Conservation (phyloP, 2,888 invertebrate species). For the Chalcis sispes region DNA sequence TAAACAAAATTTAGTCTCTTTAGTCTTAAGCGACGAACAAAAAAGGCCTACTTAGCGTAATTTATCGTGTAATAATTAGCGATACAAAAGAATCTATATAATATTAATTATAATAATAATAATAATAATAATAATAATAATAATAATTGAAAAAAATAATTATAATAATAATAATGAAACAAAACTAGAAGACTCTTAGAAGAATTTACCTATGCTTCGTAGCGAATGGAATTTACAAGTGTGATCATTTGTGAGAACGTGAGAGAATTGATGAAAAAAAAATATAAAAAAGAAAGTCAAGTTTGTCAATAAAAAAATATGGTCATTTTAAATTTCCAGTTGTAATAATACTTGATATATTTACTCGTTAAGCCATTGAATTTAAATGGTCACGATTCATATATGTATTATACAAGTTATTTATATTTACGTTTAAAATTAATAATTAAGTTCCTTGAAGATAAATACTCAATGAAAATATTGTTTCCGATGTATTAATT, state of each 20-base stretch:
- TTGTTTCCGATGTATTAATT: conserved; percentile 12
- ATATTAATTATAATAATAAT: conserved; percentile 51
- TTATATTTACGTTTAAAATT: conserved; percentile 24
- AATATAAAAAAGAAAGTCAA: conserved; percentile 22
- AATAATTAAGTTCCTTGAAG: conserved; percentile 13
- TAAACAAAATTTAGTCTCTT: conserved; percentile 57
- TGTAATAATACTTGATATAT: conserved; percentile 32
- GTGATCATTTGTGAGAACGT: conserved; percentile 36
- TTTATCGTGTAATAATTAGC: conserved; percentile 58
- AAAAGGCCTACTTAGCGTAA: conserved; percentile 63
- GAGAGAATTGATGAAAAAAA: conserved; percentile 39
- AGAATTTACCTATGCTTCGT: conserved; percentile 51
- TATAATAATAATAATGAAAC: conserved; percentile 53
- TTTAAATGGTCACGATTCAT: conserved; percentile 6
- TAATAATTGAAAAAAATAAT: no score
- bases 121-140: conserved; percentile 50
- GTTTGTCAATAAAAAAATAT: conserved; percentile 27
- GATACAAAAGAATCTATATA: conserved; percentile 55
- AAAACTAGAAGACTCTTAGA: conserved; percentile 60
- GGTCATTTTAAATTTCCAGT: conserved; percentile 33
- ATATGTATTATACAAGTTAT: conserved; percentile 11
- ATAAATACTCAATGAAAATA: conserved; percentile 1
- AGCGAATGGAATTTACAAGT: conserved; percentile 39
- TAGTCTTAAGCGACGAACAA: conserved; percentile 67
- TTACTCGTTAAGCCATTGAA: conserved; percentile 29